Base-by-base conservation (phyloP, 2,888 invertebrate species). In the Meganola albula region DNA sequence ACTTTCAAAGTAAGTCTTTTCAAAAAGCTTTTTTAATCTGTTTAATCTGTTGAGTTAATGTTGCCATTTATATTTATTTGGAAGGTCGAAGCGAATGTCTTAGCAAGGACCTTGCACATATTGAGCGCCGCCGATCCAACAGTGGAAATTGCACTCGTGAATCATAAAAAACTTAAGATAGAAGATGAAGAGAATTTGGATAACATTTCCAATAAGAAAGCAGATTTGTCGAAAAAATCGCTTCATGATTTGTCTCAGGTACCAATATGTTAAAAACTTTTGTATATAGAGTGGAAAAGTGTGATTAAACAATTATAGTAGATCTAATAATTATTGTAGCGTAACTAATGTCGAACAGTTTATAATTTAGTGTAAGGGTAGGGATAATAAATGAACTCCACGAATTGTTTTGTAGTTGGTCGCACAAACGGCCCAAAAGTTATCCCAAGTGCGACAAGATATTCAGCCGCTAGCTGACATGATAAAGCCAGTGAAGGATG, bases 61-160 rank as follows among this genome's bases (percentile, higher is more conserved):
- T 30, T 28, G 26, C 30, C 35, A 13, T 41, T 41, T 39, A 18
- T 9, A 40, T 37, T 50, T 35, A 33, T 37, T 28, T 23, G 8
- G 13, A 46, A 88, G 77, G 91, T 93, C 1, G 96, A 96, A 74
- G 88, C 89, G 16, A 93, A 93, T 6, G 90, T 95, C 23, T 76
- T 95, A 23, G 87, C 90, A 8, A 87, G 95, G 37, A 94, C 95
- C 0, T 76, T 92, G 34, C 92, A 93, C 58, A 91, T 95, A 29
- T 83, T 96, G 24, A 88, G 89, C 42, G 85, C 89, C 26, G 85
- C 77, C 26, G 88, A 88, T 41, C 86, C 87, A 1, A 87, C 87
- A 1, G 66, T 87, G 2, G 85, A 87, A 60, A 74, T 84, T 66
- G 85, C 86, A 16, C 54, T 88, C 12, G 62, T 87, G 4, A 86